Evolutionary conservation across 2,888 invertebrate species (phyloP).

Genomic region (Torymus tubicola): DNA sequence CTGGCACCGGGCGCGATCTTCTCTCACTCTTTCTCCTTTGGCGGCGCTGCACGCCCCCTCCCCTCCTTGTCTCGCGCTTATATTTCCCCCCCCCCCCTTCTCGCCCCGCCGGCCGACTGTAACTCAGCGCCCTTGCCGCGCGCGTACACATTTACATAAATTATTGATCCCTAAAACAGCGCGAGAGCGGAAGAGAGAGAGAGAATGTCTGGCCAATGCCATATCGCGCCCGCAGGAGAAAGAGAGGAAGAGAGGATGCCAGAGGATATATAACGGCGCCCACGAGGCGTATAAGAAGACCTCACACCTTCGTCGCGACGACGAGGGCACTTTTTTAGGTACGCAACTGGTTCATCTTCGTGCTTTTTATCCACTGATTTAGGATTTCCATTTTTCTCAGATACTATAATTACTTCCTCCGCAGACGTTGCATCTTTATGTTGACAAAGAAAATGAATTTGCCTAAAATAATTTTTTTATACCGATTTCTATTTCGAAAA

Average conservation of each 20-base stretch:
- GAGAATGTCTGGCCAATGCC: slow-evolving; percentile 70
- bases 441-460: too few relatives aligned
- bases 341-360: background rate
- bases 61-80: slow-evolving; percentile 62
- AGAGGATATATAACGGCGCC: slow-evolving; percentile 58
- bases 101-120: slow-evolving; percentile 70
- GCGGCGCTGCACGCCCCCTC: slow-evolving; percentile 62
- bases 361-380: slow-evolving; percentile 30
- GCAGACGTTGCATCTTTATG: too few relatives aligned
- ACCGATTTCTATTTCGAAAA: too few relatives aligned
- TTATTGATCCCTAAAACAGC: slow-evolving; percentile 76
- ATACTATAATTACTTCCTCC: too few relatives aligned
- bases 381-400: background rate
- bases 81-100: slow-evolving; percentile 66
- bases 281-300: slow-evolving; percentile 22
- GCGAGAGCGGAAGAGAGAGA: slow-evolving; percentile 48
- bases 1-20: slow-evolving; percentile 67
- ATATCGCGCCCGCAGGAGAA: slow-evolving; percentile 60
- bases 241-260: slow-evolving; percentile 60
- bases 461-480: too few relatives aligned
- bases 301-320: too few relatives aligned
- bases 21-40: slow-evolving; percentile 65
- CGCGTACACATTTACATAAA: slow-evolving; percentile 77
- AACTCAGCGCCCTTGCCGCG: slow-evolving; percentile 76
- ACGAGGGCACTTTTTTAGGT: too few relatives aligned